Evolutionary conservation across 2,888 invertebrate genomes (phyloP), one percentile per base, ranked within the genome.

Genomic region (Gari tellinella): DNA sequence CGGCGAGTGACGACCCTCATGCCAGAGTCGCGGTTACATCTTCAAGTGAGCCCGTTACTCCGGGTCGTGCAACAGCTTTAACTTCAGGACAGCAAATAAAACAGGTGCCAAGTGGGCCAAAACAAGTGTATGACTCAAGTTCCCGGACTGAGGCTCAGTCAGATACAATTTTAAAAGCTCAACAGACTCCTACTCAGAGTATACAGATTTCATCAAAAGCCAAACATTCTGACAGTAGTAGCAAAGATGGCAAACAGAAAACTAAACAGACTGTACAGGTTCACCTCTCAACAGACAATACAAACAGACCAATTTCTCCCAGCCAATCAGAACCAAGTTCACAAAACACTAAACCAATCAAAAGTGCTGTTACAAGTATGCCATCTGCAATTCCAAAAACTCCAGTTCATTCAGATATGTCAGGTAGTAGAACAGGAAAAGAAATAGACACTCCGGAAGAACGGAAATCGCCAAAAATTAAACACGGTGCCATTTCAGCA

Each of bases 401-500:
- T 68, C 55, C 61, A 19, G 40, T 46, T 37, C 40, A 46, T 8
- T 21, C 51, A 65, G 60, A 67, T 26, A 62, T 23, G 38, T 55
- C 21, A n/a, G 25, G 31, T 14, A 25, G 31, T 37, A 17, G 37
- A 21, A 45, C 45, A 37, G 72, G 74, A 62, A 53, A 41, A 49
- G 62, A 64, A 23, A 67, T 67, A 26, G 69, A 64, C 51, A 75
- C 72, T 40, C 56, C 79, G 23, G 70, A 73, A 10, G 73, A 61
- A 46, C 57, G 75, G 43, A 68, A 83, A 55, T 67, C 80, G 38
- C 80, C 87, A 5, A 80, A 78, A 68, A 88, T 87, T 25, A 72
- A 82, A 57, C 68, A 74, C 52, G 88, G 88, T 17, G 84, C 85
- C 48, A 89, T 87, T 37, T 82, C 83, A 17, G 89, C 89, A 0